Evolutionary conservation across 2,797 vertebrate genomes (phyloP).

Genomic region (Trichosurus vulpecula): DNA sequence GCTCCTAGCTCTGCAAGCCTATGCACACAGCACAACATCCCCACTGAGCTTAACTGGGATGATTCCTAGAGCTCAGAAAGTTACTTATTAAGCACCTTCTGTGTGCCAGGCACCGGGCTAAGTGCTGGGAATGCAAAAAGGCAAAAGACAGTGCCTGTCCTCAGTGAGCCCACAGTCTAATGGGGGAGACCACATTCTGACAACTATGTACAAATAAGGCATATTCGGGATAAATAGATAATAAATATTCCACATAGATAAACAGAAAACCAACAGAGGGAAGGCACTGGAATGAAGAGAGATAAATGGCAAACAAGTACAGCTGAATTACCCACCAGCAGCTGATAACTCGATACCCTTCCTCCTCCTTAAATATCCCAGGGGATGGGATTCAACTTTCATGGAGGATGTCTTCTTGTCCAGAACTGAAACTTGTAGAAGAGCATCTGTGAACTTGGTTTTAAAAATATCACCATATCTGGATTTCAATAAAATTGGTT

Average conservation of each 20-base stretch:
- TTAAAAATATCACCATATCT: not conserved
- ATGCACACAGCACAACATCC: no score
- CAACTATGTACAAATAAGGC: not conserved
- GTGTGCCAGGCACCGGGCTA: not conserved
- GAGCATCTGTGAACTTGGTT: not conserved
- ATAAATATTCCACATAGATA: not conserved
- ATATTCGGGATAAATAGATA: not conserved
- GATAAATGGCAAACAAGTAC: not conserved
- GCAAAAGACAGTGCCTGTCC: not conserved
- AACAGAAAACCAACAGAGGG: not conserved
- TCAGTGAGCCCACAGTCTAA: not conserved
- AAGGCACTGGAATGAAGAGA: not conserved
- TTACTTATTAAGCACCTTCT: not conserved
- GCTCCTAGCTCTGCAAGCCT: no score
- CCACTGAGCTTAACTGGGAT: no score
- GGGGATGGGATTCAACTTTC: not conserved
- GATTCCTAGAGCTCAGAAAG: not conserved
- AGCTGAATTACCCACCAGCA: not conserved
- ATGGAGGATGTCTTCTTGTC: not conserved
- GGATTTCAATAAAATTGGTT: not conserved
- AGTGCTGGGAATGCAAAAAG: no score
- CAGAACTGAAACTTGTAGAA: not conserved
- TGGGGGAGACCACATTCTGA: not conserved
- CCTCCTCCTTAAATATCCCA: not conserved
- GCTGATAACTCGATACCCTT: not conserved